Conservation (phyloP, 2,888 invertebrate genomes). For the Machimus rusticus region DNA sequence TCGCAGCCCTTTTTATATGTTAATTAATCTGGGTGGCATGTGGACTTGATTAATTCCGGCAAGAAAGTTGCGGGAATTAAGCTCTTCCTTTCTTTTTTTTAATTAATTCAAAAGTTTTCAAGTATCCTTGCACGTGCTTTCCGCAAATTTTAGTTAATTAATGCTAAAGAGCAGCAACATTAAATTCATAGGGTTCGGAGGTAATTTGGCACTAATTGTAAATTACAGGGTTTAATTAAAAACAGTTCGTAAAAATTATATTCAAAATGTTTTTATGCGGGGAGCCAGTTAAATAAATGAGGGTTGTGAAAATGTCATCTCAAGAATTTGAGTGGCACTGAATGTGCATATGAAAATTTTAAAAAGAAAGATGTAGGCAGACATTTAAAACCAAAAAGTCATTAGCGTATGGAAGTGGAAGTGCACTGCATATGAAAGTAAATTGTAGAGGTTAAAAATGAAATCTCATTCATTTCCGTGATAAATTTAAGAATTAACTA, state of each 20-base stretch:
- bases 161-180: neutral
- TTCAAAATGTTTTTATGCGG: neutral
- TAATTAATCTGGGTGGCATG: constrained; percentile 7
- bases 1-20: constrained; percentile 1
- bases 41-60: neutral
- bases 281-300: neutral
- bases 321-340: neutral
- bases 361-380: neutral
- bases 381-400: neutral
- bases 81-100: neutral
- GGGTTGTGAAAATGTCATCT: neutral
- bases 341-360: neutral
- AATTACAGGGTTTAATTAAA: neutral
- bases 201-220: neutral
- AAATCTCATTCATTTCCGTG: no score
- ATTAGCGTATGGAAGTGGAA: no score
- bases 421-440: no score
- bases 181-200: neutral
- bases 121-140: neutral
- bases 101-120: neutral
- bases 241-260: neutral
- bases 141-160: neutral
- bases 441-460: no score
- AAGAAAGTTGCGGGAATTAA: neutral
- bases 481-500: no score